Conservation (phyloP, 2,113 vertebrate species). For the Rallus limicola region DNA sequence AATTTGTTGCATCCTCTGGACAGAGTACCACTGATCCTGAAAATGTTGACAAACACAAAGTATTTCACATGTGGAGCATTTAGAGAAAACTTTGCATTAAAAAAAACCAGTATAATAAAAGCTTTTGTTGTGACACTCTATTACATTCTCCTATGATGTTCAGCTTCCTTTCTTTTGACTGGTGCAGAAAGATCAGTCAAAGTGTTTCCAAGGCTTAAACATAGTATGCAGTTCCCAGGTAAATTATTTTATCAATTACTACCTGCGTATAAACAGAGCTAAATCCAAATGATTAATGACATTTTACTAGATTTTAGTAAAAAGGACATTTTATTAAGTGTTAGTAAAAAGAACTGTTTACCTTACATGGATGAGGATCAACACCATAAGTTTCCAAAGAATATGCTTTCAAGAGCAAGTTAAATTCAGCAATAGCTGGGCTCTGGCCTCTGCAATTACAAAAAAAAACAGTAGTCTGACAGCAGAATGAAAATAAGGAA, state of each 20-base stretch:
- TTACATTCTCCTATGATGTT: not conserved
- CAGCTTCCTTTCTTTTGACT: not conserved
- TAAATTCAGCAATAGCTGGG: conserved; percentile 89
- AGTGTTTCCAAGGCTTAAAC: not conserved
- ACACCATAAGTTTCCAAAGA: conserved; percentile 95
- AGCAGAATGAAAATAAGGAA: not conserved
- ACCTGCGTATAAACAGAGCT: not conserved
- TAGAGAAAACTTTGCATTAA: not conserved
- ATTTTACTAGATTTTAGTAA: not conserved
- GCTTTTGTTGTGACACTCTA: not conserved
- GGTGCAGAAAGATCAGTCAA: not conserved
- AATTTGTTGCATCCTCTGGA: not conserved
- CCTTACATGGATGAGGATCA: conserved; percentile 98
- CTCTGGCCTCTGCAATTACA: conserved; percentile 85
- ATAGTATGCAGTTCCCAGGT: not conserved
- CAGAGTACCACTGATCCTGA: not conserved
- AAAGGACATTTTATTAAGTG: not conserved
- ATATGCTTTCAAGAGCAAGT: conserved; percentile 93
- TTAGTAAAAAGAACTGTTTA: conserved; percentile 57
- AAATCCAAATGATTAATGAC: not conserved
- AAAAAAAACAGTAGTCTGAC: not conserved
- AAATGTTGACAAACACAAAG: not conserved
- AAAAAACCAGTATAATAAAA: not conserved
- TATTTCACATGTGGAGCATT: not conserved
- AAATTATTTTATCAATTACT: not conserved